Evolutionary conservation across 1,140 invertebrate species (phyloP).

Genomic region (Onthophagus taurus): DNA sequence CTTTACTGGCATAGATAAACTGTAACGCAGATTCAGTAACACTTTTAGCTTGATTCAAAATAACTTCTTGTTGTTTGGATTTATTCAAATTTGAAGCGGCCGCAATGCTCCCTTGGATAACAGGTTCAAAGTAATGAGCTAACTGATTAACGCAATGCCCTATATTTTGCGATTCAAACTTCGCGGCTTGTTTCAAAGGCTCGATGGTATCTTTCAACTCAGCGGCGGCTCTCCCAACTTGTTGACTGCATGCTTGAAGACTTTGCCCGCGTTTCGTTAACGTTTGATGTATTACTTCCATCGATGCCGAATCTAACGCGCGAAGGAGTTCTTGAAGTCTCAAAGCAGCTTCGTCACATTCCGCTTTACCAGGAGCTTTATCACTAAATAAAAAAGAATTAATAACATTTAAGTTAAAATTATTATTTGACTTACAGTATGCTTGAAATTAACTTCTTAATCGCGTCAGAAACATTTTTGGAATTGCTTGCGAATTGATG

Average conservation of each 20-base stretch:
- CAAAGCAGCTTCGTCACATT: conserved; percentile 81
- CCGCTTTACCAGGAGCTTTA: conserved; percentile 89
- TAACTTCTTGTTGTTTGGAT: conserved; percentile 76
- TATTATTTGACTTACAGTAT: conserved; percentile 51
- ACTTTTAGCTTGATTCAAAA: conserved; percentile 90
- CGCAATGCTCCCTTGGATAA: conserved; percentile 74
- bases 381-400: conserved; percentile 51
- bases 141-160: conserved; percentile 33
- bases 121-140: conserved; percentile 69
- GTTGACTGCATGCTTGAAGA: conserved; percentile 50
- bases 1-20: conserved; percentile 76
- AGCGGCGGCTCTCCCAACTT: conserved; percentile 47
- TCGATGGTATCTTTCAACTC: conserved; percentile 76
- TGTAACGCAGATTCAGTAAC: conserved; percentile 85
- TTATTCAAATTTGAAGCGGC: conserved; percentile 85
- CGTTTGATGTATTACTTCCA: conserved; percentile 79
- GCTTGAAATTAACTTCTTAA: conserved; percentile 84
- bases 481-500: conserved; percentile 87
- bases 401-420: background rate
- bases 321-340: conserved; percentile 65
- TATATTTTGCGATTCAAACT: conserved; percentile 85
- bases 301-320: conserved; percentile 76
- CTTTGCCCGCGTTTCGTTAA: conserved; percentile 66
- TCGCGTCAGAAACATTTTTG: conserved; percentile 91
- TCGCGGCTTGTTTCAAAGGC: conserved; percentile 70